These are phyloP conservation scores for Oceanodroma tethys DNA, from an alignment of 2,113 vertebrate species.

Conservation along the genomic window DNA sequence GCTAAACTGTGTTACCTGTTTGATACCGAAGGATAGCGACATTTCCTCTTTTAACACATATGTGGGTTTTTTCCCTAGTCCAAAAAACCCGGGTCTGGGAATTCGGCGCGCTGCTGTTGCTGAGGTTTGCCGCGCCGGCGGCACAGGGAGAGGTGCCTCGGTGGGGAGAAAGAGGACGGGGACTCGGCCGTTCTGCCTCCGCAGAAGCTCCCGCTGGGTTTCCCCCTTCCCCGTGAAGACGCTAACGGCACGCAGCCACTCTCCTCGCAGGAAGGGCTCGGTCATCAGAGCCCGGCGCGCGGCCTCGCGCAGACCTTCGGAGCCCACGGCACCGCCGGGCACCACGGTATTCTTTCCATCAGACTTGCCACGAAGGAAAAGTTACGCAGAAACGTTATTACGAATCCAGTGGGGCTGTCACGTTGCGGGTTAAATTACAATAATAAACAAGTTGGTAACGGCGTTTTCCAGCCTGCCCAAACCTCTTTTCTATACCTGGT, in stretches of 20 bases:
- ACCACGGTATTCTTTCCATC: too few species aligned
- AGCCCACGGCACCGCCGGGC: background rate
- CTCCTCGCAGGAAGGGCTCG: background rate
- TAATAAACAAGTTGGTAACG: background rate
- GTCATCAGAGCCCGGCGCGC: background rate
- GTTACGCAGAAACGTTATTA: background rate
- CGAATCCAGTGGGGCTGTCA: background rate
- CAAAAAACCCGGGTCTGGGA: rapidly evolving
- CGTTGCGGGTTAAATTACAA: background rate
- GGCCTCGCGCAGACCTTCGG: background rate
- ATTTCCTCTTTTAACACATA: background rate
- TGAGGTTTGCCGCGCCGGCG: rapidly evolving
- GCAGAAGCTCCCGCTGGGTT: background rate
- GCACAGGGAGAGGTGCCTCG: background rate
- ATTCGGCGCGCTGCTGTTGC: rapidly evolving
- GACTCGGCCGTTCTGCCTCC: rapidly evolving
- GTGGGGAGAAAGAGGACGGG: background rate
- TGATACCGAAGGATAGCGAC: background rate
- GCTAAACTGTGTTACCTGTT: background rate
- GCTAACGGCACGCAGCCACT: rapidly evolving
- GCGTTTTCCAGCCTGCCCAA: background rate
- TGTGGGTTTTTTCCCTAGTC: background rate
- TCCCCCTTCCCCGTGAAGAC: background rate
- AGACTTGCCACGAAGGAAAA: background rate
- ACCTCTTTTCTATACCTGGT: background rate